Percentiles rank a stretch among this genome's conserved stretches.
Conservation (phyloP, 2,797 vertebrate genomes). For the Cryptoprocta ferox region DNA sequence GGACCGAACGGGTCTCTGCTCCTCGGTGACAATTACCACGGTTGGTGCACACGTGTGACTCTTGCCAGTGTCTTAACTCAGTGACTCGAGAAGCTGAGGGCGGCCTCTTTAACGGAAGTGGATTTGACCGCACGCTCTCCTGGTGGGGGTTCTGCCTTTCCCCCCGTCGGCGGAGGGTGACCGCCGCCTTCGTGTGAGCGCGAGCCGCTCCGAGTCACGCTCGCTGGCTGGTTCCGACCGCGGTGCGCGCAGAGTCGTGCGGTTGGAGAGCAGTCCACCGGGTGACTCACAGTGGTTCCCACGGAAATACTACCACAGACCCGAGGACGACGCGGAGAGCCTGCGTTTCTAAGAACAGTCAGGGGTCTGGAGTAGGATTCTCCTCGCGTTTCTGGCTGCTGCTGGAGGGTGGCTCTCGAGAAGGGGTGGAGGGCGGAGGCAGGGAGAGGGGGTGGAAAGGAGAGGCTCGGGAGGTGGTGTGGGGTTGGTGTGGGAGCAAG, state of each 20-base stretch:
- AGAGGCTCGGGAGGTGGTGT: rapidly evolving
- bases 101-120: neutral
- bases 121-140: rapidly evolving
- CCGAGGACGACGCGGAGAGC: rapidly evolving
- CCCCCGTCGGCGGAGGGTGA: neutral
- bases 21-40: rapidly evolving
- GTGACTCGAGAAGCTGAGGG: neutral
- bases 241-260: no score
- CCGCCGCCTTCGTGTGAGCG: rapidly evolving
- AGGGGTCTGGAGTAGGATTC: neutral
- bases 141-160: no score
- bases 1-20: neutral
- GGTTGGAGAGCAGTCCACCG: neutral
- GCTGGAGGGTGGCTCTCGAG: rapidly evolving
- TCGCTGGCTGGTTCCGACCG: neutral
- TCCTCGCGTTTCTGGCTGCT: neutral
- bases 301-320: neutral
- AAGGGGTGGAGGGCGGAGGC: rapidly evolving
- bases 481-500: rapidly evolving
- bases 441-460: no score
- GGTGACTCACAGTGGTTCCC: neutral
- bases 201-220: rapidly evolving
- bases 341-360: neutral
- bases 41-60: neutral
- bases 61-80: neutral